phyloP scores from a whole-genome alignment of 2,797 vertebrate species.

The Halcyon leucocephala region DNA sequence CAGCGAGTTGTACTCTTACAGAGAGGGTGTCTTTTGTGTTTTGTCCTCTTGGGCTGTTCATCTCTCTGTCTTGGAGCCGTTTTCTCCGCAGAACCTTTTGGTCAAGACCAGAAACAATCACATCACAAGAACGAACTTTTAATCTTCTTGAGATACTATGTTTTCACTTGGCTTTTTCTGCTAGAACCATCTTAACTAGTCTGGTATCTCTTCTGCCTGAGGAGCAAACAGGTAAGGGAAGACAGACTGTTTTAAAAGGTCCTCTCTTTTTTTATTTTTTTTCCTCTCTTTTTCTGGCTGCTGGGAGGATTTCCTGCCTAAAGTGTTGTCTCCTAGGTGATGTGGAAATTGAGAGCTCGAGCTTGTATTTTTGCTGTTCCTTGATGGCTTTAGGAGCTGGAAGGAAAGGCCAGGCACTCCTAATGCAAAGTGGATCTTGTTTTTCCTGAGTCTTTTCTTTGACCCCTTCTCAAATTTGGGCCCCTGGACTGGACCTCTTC shows the following conservation, averaged over 20 bases:
- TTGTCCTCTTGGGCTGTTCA: not conserved
- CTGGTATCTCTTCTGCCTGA: not conserved
- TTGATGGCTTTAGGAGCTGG: not conserved
- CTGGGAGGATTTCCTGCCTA: slow-evolving; percentile 4
- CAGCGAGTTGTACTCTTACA: not conserved
- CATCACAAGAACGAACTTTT: not conserved
- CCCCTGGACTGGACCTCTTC: not conserved
- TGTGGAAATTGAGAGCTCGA: slow-evolving; percentile 1
- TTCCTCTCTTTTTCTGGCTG: not conserved
- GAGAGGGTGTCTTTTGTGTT: not conserved
- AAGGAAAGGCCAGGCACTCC: not conserved
- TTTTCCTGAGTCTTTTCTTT: not conserved
- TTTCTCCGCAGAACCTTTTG: not conserved
- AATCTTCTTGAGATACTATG: not conserved
- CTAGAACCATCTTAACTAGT: not conserved
- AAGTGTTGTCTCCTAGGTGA: slow-evolving; percentile 35
- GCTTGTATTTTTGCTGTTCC: not conserved
- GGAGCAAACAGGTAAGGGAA: not conserved
- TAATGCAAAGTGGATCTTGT: not conserved
- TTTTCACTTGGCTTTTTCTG: not conserved
- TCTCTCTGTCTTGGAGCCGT: not conserved
- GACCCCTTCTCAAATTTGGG: not conserved
- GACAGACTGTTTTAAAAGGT: not conserved
- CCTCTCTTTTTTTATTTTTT: not conserved
- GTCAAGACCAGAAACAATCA: not conserved